phyloP scores from a whole-genome alignment of 2,888 invertebrate genomes.

The Pollenia amentaria region DNA sequence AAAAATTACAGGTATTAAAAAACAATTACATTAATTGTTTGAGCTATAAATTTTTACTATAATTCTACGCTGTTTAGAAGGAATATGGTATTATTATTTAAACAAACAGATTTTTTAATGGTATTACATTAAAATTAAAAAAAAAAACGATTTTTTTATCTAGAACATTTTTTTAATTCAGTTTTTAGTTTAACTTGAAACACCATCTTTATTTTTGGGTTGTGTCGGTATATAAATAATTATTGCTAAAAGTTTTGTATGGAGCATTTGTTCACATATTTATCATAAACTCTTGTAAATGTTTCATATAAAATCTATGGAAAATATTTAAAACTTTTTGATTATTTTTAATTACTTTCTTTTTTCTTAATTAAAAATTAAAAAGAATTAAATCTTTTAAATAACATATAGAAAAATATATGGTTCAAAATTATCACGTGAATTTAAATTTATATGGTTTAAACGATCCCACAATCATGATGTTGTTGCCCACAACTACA shows the following conservation, averaged over 20 bases:
- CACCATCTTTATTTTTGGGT: no score
- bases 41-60: neutral
- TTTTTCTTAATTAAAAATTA: neutral
- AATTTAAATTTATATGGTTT: no score
- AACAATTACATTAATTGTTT: slow-evolving; percentile 34
- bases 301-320: neutral
- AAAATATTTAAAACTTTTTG: slow-evolving; percentile 32
- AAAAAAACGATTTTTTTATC: no score
- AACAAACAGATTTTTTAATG: neutral
- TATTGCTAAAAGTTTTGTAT: slow-evolving; percentile 42
- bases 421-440: no score
- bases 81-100: neutral
- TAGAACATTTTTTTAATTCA: neutral
- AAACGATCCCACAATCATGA: no score
- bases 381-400: neutral
- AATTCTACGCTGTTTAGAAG: no score
- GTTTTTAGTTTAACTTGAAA: neutral
- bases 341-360: neutral
- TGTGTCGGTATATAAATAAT: slow-evolving; percentile 8
- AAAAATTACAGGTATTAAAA: slow-evolving; percentile 26
- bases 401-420: no score
- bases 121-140: neutral
- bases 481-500: no score
- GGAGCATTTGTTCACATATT: slow-evolving; percentile 38
- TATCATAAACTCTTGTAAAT: neutral